These are phyloP conservation scores for Cyphomyrus discorhynchus DNA, from an alignment of 2,113 vertebrate genomes.

Conservation along the genomic window DNA sequence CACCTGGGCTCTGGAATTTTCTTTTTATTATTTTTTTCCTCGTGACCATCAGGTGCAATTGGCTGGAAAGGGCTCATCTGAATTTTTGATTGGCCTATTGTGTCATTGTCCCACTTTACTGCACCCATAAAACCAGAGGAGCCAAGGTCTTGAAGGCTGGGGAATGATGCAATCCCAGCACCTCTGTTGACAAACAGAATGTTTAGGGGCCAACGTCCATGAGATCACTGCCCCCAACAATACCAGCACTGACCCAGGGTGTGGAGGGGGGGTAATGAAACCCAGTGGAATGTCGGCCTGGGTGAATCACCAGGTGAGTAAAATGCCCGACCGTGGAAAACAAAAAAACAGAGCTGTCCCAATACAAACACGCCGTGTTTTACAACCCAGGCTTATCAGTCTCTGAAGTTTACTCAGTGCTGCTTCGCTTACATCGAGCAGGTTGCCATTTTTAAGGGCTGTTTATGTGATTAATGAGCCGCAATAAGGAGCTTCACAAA, in stretches of 20 bases:
- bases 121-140: conserved; percentile 8
- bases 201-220: background rate
- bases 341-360: conserved; percentile 12
- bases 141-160: background rate
- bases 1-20: background rate
- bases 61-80: background rate
- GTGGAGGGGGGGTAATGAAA: background rate
- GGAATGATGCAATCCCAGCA: background rate
- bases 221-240: background rate
- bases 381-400: conserved; percentile 12
- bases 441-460: background rate
- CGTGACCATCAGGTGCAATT: conserved; percentile 7
- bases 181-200: background rate
- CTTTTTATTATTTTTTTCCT: background rate
- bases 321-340: background rate
- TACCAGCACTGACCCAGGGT: background rate
- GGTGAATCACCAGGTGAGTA: background rate
- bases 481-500: background rate
- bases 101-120: conserved; percentile 8
- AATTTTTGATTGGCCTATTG: conserved; percentile 1
- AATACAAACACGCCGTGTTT: background rate
- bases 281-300: conserved; percentile 4
- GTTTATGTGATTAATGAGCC: background rate
- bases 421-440: background rate
- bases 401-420: background rate